These are phyloP conservation scores for Protosalanx chinensis DNA, from an alignment of 2,797 vertebrate genomes.

Conservation along the genomic window DNA sequence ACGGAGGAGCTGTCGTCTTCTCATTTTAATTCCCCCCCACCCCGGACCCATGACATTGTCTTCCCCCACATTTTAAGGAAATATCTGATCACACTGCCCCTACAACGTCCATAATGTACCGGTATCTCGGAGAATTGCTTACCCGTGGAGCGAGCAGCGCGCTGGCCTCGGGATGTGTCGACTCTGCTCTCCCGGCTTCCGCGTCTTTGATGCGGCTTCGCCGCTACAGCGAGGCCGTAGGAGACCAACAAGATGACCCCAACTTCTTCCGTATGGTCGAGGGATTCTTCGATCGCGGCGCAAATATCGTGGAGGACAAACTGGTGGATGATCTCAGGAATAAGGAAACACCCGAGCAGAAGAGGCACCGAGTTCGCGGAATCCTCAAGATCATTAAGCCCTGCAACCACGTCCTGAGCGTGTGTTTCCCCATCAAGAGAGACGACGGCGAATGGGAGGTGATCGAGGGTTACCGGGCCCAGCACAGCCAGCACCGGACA, in stretches of 20 bases:
- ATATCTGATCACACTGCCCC: not conserved
- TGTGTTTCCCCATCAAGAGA: conserved; percentile 87
- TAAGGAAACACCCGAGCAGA: conserved; percentile 83
- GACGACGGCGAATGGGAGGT: conserved; percentile 94
- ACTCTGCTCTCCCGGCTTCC: conserved; percentile 58
- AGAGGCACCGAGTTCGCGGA: conserved; percentile 83
- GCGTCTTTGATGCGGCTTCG: conserved; percentile 66
- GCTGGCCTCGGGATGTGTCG: conserved; percentile 63
- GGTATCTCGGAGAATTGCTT: conserved; percentile 77
- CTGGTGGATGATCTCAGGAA: conserved; percentile 84
- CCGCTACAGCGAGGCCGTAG: conserved; percentile 82
- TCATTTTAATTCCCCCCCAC: conserved; percentile 13
- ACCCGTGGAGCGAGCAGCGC: conserved; percentile 61
- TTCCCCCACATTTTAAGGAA: not conserved
- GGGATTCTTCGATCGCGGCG: conserved; percentile 92
- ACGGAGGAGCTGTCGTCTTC: conserved; percentile 23
- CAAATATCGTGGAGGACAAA: conserved; percentile 90
- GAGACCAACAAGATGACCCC: conserved; percentile 78
- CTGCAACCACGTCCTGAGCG: conserved; percentile 91
- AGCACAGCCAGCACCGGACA: conserved; percentile 95
- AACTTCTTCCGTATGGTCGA: conserved; percentile 97
- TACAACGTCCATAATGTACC: conserved; percentile 74
- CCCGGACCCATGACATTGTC: not conserved
- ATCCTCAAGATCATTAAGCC: conserved; percentile 94
- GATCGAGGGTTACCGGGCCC: conserved; percentile 90